Evolutionary conservation across 2,888 invertebrate genomes (phyloP).

Genomic region (Ennomos quercinarius): DNA sequence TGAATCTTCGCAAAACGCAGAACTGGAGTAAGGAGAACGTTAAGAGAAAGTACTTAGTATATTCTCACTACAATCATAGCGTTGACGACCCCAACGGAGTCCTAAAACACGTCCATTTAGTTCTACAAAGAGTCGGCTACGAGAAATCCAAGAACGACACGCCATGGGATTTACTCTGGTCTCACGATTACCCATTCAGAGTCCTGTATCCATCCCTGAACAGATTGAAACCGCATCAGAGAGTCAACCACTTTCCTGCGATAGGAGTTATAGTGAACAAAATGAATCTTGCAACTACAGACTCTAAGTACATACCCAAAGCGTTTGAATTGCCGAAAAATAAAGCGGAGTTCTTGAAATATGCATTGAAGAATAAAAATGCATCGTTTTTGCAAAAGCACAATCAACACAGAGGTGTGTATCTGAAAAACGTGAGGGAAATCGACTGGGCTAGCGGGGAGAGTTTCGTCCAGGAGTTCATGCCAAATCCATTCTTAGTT

Average conservation of each 20-base stretch:
- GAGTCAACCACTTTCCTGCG: conserved; percentile 97
- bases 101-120: conserved; percentile 92
- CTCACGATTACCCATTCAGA: conserved; percentile 96
- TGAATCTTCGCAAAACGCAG: conserved; percentile 55
- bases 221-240: conserved; percentile 89
- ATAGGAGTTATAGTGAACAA: conserved; percentile 97
- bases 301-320: conserved; percentile 92
- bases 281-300: conserved; percentile 92
- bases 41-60: conserved; percentile 84
- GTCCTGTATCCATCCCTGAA: conserved; percentile 79
- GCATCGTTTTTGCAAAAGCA: conserved; percentile 95
- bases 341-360: conserved; percentile 88
- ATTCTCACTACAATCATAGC: conserved; percentile 77
- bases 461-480: conserved; percentile 96
- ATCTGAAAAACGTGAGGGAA: conserved; percentile 88
- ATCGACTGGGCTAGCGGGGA: conserved; percentile 89
- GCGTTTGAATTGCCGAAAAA: conserved; percentile 95
- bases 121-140: conserved; percentile 92
- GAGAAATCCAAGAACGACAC: conserved; percentile 80
- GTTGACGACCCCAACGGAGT: conserved; percentile 87
- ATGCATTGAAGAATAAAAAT: conserved; percentile 87
- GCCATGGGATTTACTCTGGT: conserved; percentile 96
- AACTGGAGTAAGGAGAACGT: conserved; percentile 49
- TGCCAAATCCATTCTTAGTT: conserved; percentile 94
- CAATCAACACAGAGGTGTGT: conserved; percentile 95